Evolutionary conservation across 2,888 invertebrate species (phyloP).

Genomic region (Chrysopilus asiliformis): DNA sequence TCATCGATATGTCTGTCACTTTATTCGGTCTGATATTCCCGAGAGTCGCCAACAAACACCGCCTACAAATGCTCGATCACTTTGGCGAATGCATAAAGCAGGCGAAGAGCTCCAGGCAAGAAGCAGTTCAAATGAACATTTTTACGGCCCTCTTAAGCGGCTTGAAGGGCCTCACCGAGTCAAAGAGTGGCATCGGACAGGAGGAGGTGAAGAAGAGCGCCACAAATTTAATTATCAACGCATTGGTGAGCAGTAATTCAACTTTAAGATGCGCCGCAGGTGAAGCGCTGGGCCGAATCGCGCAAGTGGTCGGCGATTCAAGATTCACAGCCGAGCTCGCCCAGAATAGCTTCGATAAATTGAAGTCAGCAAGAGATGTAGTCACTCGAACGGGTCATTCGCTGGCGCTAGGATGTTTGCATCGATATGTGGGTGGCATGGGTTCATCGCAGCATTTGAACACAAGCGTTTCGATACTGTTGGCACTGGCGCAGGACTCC

Average conservation of each 20-base stretch:
- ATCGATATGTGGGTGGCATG: conserved; percentile 90
- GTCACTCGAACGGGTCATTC: conserved; percentile 77
- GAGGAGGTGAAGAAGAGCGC: conserved; percentile 81
- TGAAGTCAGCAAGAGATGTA: conserved; percentile 77
- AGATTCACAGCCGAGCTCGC: conserved; percentile 80
- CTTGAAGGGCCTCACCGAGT: conserved; percentile 74
- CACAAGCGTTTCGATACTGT: conserved; percentile 84
- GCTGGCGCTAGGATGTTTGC: conserved; percentile 88
- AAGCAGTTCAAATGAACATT: conserved; percentile 92
- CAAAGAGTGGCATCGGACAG: conserved; percentile 72
- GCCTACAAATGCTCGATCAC: conserved; percentile 94
- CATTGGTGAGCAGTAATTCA: conserved; percentile 59
- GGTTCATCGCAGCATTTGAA: conserved; percentile 89
- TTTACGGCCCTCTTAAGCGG: conserved; percentile 87
- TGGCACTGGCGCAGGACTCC: conserved; percentile 88
- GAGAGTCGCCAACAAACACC: conserved; percentile 87
- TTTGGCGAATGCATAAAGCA: conserved; percentile 90
- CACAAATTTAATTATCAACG: conserved; percentile 65
- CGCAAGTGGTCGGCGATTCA: conserved; percentile 76
- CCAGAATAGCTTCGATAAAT: conserved; percentile 75
- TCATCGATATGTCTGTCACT: conserved; percentile 86
- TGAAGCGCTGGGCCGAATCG: conserved; percentile 86
- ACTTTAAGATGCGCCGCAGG: conserved; percentile 87
- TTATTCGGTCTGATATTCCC: conserved; percentile 92
- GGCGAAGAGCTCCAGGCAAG: conserved; percentile 83